Base-by-base conservation (phyloP, 2,113 vertebrate genomes). In the Cygnus buccinator region DNA sequence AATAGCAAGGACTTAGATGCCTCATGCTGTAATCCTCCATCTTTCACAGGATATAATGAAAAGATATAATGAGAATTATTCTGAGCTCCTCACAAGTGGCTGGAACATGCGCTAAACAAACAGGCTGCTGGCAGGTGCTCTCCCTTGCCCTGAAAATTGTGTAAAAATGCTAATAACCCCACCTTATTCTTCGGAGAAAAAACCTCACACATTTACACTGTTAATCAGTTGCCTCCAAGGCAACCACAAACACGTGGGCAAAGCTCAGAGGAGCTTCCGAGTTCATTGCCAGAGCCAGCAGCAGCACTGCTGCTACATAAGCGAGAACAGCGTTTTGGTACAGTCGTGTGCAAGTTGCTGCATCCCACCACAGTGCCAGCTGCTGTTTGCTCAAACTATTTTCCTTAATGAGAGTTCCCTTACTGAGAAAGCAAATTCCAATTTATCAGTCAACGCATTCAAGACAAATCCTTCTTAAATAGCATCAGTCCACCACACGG, bases 281-380 rank as follows among this genome's bases (percentile, higher is more conserved):
- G 44, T 28, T 46, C 11, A 0, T 1, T 8, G 23, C 66, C 88
- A 41, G 9, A 7, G 9, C 76, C 3, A 0, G 13, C 21, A 10
- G 79, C 68, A 62, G 65, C 62, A 0, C 43, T 2, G 48, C 84
- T 71, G 73, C 52, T n/a, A 4, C 1, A 5, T 8, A 18, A 66
- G 37, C 13, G 2, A 48, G 73, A 50, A 20, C 28, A 25, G 57
- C 39, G 8, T 37, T 50, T 13, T 13, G 71, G 72, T 46, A 92
- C 23, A 16, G 0, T 11, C 50, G 10, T 0, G 2, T 11, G 16
- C 29, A 9, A 6, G 29, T 10, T 10, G 44, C 63, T 50, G 59
- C 75, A 19, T 25, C 89, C 66, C 87, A 59, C 37, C 41, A 0
- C 76, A 1, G 6, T 4, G 1, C 33, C 89, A 58, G 91, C 74